Conservation (phyloP, 1,140 invertebrate species). For the Eriocheir sinensis region DNA sequence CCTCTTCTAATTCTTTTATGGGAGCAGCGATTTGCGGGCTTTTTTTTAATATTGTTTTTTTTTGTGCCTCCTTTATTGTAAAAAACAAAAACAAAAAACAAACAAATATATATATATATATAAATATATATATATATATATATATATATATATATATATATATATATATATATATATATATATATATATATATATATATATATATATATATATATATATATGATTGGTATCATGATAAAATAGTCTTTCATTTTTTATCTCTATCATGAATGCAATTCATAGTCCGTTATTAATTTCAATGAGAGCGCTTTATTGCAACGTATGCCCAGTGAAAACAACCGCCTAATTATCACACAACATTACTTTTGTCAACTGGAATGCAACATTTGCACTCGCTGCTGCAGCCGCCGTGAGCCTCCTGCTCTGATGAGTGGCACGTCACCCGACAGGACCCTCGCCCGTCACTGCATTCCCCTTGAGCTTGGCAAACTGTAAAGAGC, state of each 20-base stretch:
- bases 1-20: too few relatives aligned
- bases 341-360: neutral
- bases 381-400: neutral
- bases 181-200: neutral
- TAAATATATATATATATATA: constrained; percentile 9
- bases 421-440: neutral
- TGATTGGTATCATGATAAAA: neutral
- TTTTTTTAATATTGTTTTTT: too few relatives aligned
- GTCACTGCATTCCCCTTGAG: neutral
- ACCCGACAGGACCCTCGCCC: neutral
- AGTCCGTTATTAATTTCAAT: too few relatives aligned
- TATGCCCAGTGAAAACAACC: too few relatives aligned
- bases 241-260: too few relatives aligned
- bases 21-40: too few relatives aligned
- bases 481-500: neutral
- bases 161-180: constrained; percentile 27
- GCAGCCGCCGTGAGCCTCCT: neutral
- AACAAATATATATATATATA: neutral
- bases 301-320: too few relatives aligned
- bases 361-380: neutral
- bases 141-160: neutral
- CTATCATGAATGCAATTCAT: too few relatives aligned
- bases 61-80: too few relatives aligned
- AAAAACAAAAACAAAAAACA: too few relatives aligned
- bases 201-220: constrained; percentile 30